Conservation (phyloP, 2,888 invertebrate genomes). For the Autographa gamma region DNA sequence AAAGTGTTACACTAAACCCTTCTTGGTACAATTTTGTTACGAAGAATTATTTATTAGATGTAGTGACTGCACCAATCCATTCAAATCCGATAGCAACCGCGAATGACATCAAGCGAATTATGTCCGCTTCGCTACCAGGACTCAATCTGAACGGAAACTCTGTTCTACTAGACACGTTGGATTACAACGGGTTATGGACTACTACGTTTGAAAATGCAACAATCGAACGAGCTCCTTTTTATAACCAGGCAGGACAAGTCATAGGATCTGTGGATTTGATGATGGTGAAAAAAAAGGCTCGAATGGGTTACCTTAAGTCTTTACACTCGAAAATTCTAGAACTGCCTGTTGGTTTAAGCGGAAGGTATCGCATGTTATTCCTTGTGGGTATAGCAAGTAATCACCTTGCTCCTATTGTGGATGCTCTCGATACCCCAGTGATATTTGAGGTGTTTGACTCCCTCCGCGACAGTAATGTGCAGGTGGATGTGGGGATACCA, state of each 20-base stretch:
- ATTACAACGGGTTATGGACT: conserved; percentile 55
- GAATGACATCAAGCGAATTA: conserved; percentile 29
- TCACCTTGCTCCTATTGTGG: conserved; percentile 7
- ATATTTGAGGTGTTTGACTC: conserved; percentile 30
- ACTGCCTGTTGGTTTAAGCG: conserved; percentile 49
- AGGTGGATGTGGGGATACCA: conserved; percentile 57
- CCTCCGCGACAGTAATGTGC: conserved; percentile 34
- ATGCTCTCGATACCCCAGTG: background rate
- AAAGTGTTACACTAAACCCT: conserved; percentile 39
- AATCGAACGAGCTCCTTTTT: conserved; percentile 52
- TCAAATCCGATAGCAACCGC: conserved; percentile 28
- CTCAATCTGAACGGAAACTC: conserved; percentile 57
- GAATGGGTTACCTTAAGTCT: conserved; percentile 28
- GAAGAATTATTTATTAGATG: conserved; percentile 39
- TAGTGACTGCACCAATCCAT: conserved; percentile 44
- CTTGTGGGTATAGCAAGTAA: conserved; percentile 17
- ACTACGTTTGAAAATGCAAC: conserved; percentile 51
- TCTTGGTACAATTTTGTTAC: conserved; percentile 50
- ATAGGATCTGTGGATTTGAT: conserved; percentile 57
- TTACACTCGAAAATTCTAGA: conserved; percentile 44
- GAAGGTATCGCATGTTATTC: conserved; percentile 52
- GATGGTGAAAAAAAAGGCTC: conserved; percentile 45
- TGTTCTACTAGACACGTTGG: conserved; percentile 54
- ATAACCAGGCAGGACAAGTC: conserved; percentile 38
- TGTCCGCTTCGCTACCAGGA: conserved; percentile 33